Conservation (phyloP, 2,797 vertebrate genomes). For the Chiroxiphia lanceolata region DNA sequence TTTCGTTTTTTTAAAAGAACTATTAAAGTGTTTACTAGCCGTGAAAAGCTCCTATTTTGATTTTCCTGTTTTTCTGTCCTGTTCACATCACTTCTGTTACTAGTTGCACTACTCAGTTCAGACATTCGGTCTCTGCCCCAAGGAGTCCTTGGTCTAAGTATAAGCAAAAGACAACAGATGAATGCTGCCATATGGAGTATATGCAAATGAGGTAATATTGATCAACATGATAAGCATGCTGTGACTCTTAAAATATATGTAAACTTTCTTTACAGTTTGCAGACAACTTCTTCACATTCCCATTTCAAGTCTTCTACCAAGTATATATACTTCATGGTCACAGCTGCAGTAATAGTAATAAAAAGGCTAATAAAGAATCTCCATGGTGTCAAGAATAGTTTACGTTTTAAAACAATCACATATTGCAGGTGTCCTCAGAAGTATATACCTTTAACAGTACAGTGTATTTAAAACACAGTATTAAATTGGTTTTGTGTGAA, state of each 20-base stretch:
- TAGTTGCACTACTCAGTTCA: neutral
- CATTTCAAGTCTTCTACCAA: neutral
- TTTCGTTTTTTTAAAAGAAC: neutral
- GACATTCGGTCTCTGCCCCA: constrained; percentile 10
- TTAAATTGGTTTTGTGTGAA: neutral
- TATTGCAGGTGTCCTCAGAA: neutral
- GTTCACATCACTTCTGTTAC: neutral
- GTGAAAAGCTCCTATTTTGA: neutral
- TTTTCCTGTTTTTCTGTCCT: neutral
- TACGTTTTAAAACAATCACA: neutral
- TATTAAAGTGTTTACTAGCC: neutral
- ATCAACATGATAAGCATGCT: constrained; percentile 62
- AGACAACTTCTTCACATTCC: constrained; percentile 20
- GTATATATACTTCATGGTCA: neutral
- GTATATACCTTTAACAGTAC: neutral
- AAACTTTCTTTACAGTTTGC: constrained; percentile 50
- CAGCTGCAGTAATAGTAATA: neutral
- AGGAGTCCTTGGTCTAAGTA: constrained; percentile 48
- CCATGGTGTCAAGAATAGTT: neutral
- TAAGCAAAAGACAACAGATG: constrained; percentile 57
- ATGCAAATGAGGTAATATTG: constrained; percentile 68
- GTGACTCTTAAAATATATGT: constrained; percentile 45
- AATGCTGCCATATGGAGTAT: constrained; percentile 62
- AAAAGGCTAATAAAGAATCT: neutral
- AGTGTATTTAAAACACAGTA: neutral